These are phyloP conservation scores for Leptopilina boulardi DNA, from an alignment of 1,140 invertebrate genomes.

Conservation along the genomic window DNA sequence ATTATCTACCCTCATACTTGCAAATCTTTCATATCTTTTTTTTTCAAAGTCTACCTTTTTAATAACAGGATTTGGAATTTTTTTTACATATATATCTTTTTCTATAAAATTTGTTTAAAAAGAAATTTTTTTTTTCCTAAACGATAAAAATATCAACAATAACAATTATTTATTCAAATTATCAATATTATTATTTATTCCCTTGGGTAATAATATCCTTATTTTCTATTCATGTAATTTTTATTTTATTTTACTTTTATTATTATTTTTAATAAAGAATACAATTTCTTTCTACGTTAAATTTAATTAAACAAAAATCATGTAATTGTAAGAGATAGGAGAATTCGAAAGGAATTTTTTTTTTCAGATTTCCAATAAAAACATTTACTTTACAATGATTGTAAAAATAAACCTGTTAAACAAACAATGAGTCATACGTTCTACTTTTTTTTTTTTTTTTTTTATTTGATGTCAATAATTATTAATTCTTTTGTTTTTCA, in stretches of 20 bases:
- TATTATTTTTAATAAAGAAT: too few species aligned
- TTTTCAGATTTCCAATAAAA: background rate
- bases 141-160: too few species aligned
- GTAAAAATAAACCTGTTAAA: background rate
- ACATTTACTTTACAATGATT: background rate
- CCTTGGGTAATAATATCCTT: too few species aligned
- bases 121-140: too few species aligned
- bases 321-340: too few species aligned
- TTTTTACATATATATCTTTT: too few species aligned
- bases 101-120: too few species aligned
- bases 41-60: background rate
- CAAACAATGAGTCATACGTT: background rate
- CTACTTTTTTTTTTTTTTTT: background rate
- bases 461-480: background rate
- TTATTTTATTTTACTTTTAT: too few species aligned
- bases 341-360: background rate
- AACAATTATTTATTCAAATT: too few species aligned
- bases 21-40: background rate
- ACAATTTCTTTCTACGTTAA: background rate
- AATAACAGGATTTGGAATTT: background rate
- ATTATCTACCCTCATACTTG: conserved; percentile 11
- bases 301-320: background rate
- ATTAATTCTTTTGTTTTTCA: background rate
- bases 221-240: too few species aligned
- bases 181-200: too few species aligned